Evolutionary conservation across 2,113 vertebrate species (phyloP), one percentile per base, ranked within the genome.

Genomic region (Vimba vimba): DNA sequence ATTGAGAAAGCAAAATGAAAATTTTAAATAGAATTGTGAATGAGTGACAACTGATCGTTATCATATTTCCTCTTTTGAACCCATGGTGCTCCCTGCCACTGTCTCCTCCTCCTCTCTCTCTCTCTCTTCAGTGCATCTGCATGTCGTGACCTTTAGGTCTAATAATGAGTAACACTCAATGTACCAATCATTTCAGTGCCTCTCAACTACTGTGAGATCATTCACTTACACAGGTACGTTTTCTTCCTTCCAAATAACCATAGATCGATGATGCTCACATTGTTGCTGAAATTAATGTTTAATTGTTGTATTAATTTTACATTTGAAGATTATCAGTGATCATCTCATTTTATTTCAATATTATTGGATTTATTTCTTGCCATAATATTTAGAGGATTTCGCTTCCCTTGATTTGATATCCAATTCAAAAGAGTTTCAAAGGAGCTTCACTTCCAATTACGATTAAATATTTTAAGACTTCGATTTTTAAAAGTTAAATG

Each of bases 1-100:
- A 82, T 82, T 82, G 62, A 82, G 62, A 33, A 66, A 6, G 3
- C 27, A 17, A 83, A 74, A 59, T 74, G 4, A 79, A 68, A 7
- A 66, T 52, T 33, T 69, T 1, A 81, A 81, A 66, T 12, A 83
- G 21, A 83, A 83, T 64, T 85, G 68, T 88, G 87, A 89, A 85
- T 89, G 82, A 82, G 27, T 9, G 68, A 59, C 69, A 86, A 83
- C 74, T 85, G 86, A 89, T 86, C 82, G 7, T 86, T 89, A 88
- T 86, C 84, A 10, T 57, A 79, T 55, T 62, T 79, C 55, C 79
- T 75, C 50, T 64, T 74, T 85, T 47, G 30, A 80, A 75, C 64
- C 68, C 50, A 33, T 4, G 76, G 57, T 80, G 30, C 68, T 86
- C 62, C 36, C 64, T 85, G 12, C 11, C 77, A 55, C 60, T 75